Base-by-base conservation (phyloP, 2,797 vertebrate genomes). In the Ficedula albicollis region DNA sequence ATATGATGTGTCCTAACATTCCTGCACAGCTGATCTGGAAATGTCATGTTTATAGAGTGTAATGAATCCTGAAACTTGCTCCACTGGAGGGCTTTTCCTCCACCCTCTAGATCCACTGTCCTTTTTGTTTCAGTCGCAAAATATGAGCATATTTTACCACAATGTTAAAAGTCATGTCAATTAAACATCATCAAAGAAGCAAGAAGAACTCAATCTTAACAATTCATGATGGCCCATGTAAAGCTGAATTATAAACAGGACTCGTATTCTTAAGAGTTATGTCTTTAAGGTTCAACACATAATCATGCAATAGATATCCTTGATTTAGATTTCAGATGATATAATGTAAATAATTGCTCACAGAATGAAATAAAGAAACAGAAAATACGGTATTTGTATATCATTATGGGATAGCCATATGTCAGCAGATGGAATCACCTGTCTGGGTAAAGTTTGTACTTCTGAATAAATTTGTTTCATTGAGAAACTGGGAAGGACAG, bases 41-140 rank as follows among this genome's bases (percentile, higher is more conserved):
- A 94, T 84, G 74, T 90, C 83, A 76, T 93, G 73, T 86, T 93
- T 76, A 84, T 67, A 79, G 44, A 93, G 32, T 39, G 70, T 63
- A 95, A 96, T 86, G 82, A 93, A 91, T 84, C 39, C 58, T 86
- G 95, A 96, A 91, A 46, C 55, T 54, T 88, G 55, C 59, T 92
- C 17, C 63, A 90, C 91, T 93, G 89, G 69, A 91, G 73, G 73
- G 76, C 27, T 96, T 91, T 91, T 86, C 38, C 51, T 81, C 73
- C 48, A 93, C 66, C 69, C 59, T 54, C 34, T 78, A 89, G 21
- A 72, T 70, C 48, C 32, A 84, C 69, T 70, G 36, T 88, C 27
- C 38, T 84, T 96, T 96, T 84, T 56, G 66, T 93, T 91, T 56
- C 59, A 63, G n/a, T 36, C 49, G 51, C 59, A 89, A 79, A 95